These are phyloP conservation scores for Cephalotes varians DNA, from an alignment of 2,888 invertebrate species.

Conservation along the genomic window DNA sequence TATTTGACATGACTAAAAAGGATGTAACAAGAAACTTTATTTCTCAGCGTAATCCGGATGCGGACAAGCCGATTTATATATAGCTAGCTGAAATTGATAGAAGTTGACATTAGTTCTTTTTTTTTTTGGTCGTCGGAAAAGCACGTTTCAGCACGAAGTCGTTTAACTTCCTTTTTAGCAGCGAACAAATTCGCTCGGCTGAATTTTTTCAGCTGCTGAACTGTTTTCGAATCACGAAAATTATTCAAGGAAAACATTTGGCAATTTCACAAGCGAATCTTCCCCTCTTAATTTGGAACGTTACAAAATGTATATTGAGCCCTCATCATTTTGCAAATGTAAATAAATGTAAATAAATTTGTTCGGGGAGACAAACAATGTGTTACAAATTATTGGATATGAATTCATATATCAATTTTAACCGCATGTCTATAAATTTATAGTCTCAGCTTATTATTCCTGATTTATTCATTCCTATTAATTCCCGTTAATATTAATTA, in stretches of 20 bases:
- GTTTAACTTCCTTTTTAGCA: background rate
- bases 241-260: background rate
- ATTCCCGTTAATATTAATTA: slow-evolving; percentile 35
- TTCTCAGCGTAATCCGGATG: slow-evolving; percentile 1
- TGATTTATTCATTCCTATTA: slow-evolving; percentile 37
- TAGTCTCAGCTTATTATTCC: slow-evolving; percentile 17
- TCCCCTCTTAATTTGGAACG: background rate
- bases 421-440: slow-evolving; percentile 16
- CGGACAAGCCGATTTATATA: background rate
- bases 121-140: background rate
- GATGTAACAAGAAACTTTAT: slow-evolving; percentile 20
- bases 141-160: background rate
- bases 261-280: background rate
- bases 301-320: slow-evolving; percentile 10
- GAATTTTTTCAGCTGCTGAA: background rate
- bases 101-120: background rate
- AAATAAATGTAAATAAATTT: slow-evolving; percentile 32
- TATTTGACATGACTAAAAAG: slow-evolving; percentile 27
- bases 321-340: background rate
- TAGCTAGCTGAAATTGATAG: background rate
- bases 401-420: slow-evolving; percentile 41
- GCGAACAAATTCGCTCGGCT: background rate
- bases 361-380: background rate
- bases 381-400: slow-evolving; percentile 26
- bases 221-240: background rate